Evolutionary conservation across 2,797 vertebrate species (phyloP).

Genomic region (Myiotriccus ornatus): DNA sequence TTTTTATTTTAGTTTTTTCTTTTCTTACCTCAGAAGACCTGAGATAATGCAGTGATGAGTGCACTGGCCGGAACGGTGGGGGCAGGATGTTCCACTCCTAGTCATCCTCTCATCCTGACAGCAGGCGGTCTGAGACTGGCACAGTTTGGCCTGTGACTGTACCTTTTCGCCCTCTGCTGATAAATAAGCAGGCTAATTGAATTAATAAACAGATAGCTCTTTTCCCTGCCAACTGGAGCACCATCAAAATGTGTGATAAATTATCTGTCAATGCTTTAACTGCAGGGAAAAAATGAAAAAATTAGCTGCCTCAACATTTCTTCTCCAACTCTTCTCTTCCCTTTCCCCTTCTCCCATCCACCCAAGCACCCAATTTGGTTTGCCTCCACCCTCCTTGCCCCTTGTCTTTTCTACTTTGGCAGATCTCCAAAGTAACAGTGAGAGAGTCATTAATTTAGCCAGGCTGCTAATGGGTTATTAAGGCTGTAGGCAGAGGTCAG

Average conservation of each 20-base stretch:
- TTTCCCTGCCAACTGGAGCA: conserved; percentile 80
- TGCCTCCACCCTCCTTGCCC: neutral
- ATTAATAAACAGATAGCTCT: conserved; percentile 87
- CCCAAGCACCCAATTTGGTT: neutral
- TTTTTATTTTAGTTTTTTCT: neutral
- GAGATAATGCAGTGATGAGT: neutral
- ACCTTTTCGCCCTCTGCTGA: conserved; percentile 74
- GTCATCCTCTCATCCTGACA: neutral
- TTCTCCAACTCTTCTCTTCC: neutral
- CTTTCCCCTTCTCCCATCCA: neutral
- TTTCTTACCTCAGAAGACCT: neutral
- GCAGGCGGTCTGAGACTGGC: conserved; percentile 22
- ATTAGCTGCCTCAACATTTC: conserved; percentile 59
- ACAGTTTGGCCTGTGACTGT: conserved; percentile 61
- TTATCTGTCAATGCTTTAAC: conserved; percentile 77
- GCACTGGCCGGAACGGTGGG: neutral
- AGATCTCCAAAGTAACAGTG: conserved; percentile 57
- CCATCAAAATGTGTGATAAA: conserved; percentile 84
- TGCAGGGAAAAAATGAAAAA: conserved; percentile 69
- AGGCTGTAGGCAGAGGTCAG: conserved; percentile 28
- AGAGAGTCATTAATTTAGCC: conserved; percentile 62
- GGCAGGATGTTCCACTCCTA: neutral
- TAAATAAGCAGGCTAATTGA: conserved; percentile 84
- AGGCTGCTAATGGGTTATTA: conserved; percentile 66
- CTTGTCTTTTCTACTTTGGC: conserved; percentile 72